Evolutionary conservation across 2,888 invertebrate genomes (phyloP).

Genomic region (Schizaphis graminum): DNA sequence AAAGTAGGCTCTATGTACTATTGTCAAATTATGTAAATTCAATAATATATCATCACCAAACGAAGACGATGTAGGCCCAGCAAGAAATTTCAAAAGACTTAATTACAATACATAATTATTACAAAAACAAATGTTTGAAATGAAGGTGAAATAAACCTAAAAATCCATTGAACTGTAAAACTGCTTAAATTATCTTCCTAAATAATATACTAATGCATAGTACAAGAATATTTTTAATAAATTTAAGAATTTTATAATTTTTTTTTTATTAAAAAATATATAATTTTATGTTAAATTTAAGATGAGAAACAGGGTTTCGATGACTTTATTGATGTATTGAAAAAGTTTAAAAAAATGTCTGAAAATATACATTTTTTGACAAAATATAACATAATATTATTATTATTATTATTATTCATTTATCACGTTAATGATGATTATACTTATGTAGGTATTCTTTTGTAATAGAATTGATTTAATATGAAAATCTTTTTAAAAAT

Average conservation of each 20-base stretch:
- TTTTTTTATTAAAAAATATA: too few relatives aligned
- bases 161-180: background rate
- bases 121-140: background rate
- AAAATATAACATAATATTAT: background rate
- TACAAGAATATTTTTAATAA: too few relatives aligned
- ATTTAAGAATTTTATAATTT: too few relatives aligned
- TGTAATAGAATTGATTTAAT: too few relatives aligned
- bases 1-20: background rate
- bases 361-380: too few relatives aligned
- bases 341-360: too few relatives aligned
- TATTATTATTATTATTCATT: background rate
- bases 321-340: too few relatives aligned
- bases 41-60: background rate
- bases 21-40: background rate
- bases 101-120: background rate
- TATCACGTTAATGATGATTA: background rate
- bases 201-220: background rate
- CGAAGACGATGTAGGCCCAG: background rate
- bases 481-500: too few relatives aligned
- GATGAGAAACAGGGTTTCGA: too few relatives aligned
- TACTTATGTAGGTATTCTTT: too few relatives aligned
- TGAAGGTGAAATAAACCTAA: background rate
- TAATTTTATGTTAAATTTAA: too few relatives aligned
- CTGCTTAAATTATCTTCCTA: background rate
- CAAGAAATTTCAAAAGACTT: background rate